Percentiles rank a stretch among this genome's conserved stretches.
Evolutionary conservation across 2,113 vertebrate genomes (phyloP).

Genomic region (Pyrgilauda ruficollis): DNA sequence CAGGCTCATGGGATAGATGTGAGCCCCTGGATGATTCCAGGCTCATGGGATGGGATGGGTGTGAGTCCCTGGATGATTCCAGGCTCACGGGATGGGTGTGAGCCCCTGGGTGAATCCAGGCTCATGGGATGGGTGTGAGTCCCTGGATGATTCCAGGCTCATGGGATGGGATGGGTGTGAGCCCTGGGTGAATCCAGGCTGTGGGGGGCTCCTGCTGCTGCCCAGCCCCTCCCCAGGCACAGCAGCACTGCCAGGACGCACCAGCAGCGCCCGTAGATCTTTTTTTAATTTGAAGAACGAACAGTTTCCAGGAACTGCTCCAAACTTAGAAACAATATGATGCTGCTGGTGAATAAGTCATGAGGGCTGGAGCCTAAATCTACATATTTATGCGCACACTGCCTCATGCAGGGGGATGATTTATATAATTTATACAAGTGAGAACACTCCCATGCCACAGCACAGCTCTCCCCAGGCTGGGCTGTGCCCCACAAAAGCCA

Average conservation of each 20-base stretch:
- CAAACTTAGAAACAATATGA: slow-evolving; percentile 67
- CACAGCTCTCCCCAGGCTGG: not conserved
- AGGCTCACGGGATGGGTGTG: not conserved
- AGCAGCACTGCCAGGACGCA: not conserved
- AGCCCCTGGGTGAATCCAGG: not conserved
- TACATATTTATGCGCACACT: slow-evolving; percentile 52
- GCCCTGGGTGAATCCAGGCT: not conserved
- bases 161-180: not conserved
- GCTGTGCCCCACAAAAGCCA: not conserved
- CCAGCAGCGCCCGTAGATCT: not conserved
- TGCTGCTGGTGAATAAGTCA: slow-evolving; percentile 66
- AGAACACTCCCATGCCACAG: not conserved
- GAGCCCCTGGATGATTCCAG: not conserved
- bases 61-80: too few relatives aligned
- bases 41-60: too few relatives aligned
- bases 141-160: too few relatives aligned
- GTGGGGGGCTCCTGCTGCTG: not conserved
- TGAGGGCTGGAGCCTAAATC: slow-evolving; percentile 54
- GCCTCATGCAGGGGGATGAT: not conserved
- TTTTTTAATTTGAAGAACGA: slow-evolving; percentile 55
- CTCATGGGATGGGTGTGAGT: too few relatives aligned
- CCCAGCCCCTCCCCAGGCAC: not conserved
- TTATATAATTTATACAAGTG: slow-evolving; percentile 12
- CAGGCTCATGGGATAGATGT: not conserved
- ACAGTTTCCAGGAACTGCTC: slow-evolving; percentile 66